Base-by-base conservation (phyloP, 2,888 invertebrate genomes). In the Meiosimyza decipiens region DNA sequence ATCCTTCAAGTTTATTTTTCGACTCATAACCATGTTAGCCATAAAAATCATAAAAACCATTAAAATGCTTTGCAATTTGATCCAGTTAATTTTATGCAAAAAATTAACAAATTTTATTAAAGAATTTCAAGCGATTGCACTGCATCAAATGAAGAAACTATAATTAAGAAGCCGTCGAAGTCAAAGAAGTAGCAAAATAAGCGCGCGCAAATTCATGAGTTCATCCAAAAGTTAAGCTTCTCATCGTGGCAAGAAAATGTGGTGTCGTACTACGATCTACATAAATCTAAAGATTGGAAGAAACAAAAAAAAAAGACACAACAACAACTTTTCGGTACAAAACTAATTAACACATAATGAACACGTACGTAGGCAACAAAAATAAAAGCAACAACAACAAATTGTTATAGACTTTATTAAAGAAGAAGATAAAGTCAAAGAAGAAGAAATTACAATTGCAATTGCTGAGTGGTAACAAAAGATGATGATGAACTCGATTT, bases 401-500 rank as follows among this genome's bases (percentile, higher is more conserved):
- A 16, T 33, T 59, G 13, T 4, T 64, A 64, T 47, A 62, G 47
- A 62, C 33, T 62, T 62, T 62, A 62, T 7, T 62, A 62, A 60
- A 15, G 40, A 40, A 9, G 40, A 50, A 51, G 60, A 63, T 11
- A 47, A 40, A 63, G 15, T 40, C 40, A 49, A 33, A 63, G 63
- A n/a, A 16, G n/a, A 16, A 15, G 11, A 49, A 63, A 60, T 28
- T 15, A 15, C 59, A 60, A 13, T 28, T 22, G 33, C 59, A 9
- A 15, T 4, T 9, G 22, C 50, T 33, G 62, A 59, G 59, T 69
- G 59, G 68, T 59, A 69, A 69, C 50, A 28, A 11, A 51, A 54
- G 70, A 73, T 75, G 77, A 75, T 77, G 77, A 77, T 77, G 76
- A 75, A 78, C 78, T 78, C 78, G 74, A 78, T 78, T 77, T 74